Conservation (phyloP, 2,888 invertebrate genomes). For the Drepanosiphum platanoidis region DNA sequence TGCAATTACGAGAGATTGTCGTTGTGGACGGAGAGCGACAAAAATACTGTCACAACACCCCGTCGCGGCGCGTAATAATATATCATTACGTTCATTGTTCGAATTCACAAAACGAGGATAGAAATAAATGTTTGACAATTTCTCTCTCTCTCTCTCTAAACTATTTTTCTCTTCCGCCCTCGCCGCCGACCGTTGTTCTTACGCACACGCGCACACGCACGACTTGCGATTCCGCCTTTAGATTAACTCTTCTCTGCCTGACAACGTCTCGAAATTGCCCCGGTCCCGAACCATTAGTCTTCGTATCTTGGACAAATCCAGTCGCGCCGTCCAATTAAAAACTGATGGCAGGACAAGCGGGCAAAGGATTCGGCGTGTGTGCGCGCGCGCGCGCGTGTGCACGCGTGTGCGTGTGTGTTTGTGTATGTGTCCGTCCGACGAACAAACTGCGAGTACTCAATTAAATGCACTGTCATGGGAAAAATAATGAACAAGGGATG, state of each 20-base stretch:
- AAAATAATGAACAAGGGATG: constrained; percentile 43
- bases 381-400: no score
- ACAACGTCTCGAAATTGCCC: constrained; percentile 51
- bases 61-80: not conserved
- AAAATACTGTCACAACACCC: not conserved
- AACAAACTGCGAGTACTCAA: constrained; percentile 52
- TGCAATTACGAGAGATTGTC: not conserved
- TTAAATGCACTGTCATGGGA: constrained; percentile 54
- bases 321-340: constrained; percentile 58
- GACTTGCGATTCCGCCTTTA: constrained; percentile 39
- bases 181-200: not conserved
- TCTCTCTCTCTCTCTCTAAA: not conserved
- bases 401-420: no score
- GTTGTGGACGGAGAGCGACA: not conserved
- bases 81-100: not conserved
- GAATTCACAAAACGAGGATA: constrained; percentile 38
- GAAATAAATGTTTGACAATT: constrained; percentile 43
- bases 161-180: not conserved
- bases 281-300: constrained; percentile 49
- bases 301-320: constrained; percentile 55
- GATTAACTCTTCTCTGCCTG: constrained; percentile 58
- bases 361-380: constrained; percentile 33
- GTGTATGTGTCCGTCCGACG: no score
- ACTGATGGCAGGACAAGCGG: constrained; percentile 27
- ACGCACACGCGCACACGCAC: not conserved